These are phyloP conservation scores for Zhuqinia jingwanae DNA, from an alignment of 2,888 invertebrate species.

Conservation along the genomic window DNA sequence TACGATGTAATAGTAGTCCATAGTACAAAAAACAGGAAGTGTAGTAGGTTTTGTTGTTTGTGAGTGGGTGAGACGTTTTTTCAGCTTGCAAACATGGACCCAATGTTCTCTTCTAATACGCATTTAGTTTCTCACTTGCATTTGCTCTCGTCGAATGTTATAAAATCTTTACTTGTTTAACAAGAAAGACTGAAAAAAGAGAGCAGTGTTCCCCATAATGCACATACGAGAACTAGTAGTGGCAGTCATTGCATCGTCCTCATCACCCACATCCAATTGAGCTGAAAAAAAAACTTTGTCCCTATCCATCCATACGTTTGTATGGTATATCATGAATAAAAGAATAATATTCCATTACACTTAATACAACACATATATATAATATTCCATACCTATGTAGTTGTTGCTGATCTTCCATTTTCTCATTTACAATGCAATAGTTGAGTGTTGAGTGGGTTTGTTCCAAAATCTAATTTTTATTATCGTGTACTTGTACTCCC, in stretches of 20 bases:
- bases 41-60: background rate
- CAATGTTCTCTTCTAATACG: constrained; percentile 39
- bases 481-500: too few relatives aligned
- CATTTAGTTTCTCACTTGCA: background rate
- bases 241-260: too few relatives aligned
- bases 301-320: too few relatives aligned
- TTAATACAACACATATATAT: too few relatives aligned
- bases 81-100: constrained; percentile 20
- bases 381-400: too few relatives aligned
- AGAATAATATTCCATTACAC: too few relatives aligned
- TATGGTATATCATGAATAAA: too few relatives aligned
- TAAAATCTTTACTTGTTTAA: constrained; percentile 5
- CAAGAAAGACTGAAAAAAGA: background rate
- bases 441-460: too few relatives aligned
- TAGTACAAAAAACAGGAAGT: background rate
- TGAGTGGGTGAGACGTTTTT: constrained; percentile 35
- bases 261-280: background rate
- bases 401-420: too few relatives aligned
- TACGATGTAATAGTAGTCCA: background rate
- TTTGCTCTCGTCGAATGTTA: background rate
- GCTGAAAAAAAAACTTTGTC: background rate
- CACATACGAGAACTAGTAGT: background rate
- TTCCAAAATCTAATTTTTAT: too few relatives aligned
- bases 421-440: too few relatives aligned
- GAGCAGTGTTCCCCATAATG: background rate